Conservation (phyloP, 2,888 invertebrate genomes). For the Euclidia mi region DNA sequence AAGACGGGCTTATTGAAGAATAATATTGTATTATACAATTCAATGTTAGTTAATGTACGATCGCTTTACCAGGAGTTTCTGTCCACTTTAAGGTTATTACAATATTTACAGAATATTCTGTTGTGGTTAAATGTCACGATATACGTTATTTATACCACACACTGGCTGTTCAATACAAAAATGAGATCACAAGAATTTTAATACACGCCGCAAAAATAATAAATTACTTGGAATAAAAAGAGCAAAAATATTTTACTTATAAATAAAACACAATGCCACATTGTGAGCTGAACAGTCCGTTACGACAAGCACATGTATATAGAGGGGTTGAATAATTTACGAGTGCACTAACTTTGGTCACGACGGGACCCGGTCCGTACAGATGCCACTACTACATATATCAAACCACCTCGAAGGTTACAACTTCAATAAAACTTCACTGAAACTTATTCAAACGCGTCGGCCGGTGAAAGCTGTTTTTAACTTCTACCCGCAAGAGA, state of each 20-base stretch:
- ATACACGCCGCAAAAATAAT: background rate
- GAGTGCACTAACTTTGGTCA: constrained; percentile 83
- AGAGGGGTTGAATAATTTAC: constrained; percentile 87
- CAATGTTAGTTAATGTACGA: no score
- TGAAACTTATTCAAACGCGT: constrained; percentile 78
- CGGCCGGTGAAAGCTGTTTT: constrained; percentile 83
- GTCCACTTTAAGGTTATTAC: no score
- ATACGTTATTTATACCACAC: no score
- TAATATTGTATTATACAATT: no score
- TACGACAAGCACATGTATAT: constrained; percentile 76
- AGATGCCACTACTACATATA: constrained; percentile 81
- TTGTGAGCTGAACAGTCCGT: constrained; percentile 70
- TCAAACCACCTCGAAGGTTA: constrained; percentile 80
- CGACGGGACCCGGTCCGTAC: constrained; percentile 73
- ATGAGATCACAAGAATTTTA: no score
- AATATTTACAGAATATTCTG: no score
- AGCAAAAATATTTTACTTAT: constrained; percentile 16
- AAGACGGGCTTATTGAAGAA: no score
- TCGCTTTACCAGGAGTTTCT: no score
- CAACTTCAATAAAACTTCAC: constrained; percentile 80
- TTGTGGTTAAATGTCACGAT: no score
- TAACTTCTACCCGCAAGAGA: constrained; percentile 85
- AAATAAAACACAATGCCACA: constrained; percentile 67
- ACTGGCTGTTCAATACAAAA: no score
- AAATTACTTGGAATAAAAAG: constrained; percentile 6